These are phyloP conservation scores for Acromyrmex charruanus DNA, from an alignment of 1,140 invertebrate genomes.

Conservation along the genomic window DNA sequence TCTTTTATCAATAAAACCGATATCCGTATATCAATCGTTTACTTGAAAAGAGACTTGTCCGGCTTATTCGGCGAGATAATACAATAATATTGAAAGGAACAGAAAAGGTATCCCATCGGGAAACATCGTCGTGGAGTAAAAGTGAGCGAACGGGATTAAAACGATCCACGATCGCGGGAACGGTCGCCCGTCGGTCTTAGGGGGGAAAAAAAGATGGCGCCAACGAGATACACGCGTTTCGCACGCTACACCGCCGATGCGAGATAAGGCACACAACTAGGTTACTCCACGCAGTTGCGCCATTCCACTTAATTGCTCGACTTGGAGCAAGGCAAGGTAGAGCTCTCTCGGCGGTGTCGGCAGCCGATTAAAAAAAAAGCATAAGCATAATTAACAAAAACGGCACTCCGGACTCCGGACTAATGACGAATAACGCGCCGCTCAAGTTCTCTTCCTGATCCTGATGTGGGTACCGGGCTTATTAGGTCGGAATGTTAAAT, in stretches of 20 bases:
- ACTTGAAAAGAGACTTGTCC: neutral
- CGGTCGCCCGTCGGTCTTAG: conserved; percentile 29
- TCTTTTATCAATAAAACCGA: neutral
- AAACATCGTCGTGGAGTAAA: neutral
- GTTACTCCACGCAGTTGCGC: conserved; percentile 82
- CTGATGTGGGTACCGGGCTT: neutral
- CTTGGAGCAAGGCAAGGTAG: conserved; percentile 70
- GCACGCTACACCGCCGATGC: conserved; percentile 82
- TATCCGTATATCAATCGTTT: neutral
- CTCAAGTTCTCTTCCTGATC: neutral
- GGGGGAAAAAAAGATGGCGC: conserved; percentile 79
- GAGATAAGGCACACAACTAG: conserved; percentile 82
- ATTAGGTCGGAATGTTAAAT: neutral
- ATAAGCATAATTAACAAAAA: conserved; percentile 53
- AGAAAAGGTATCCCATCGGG: conserved; percentile 2
- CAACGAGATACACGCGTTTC: conserved; percentile 81
- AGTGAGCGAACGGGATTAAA: conserved; percentile 45
- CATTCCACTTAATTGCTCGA: conserved; percentile 82
- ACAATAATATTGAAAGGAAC: neutral
- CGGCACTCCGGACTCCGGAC: neutral
- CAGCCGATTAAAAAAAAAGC: conserved; percentile 43
- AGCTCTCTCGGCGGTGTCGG: conserved; percentile 10
- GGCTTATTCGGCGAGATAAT: neutral
- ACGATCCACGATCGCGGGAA: conserved; percentile 54
- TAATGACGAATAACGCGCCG: conserved; percentile 15